These are phyloP conservation scores for Caracal caracal DNA, from an alignment of 2,113 vertebrate genomes.

Conservation along the genomic window DNA sequence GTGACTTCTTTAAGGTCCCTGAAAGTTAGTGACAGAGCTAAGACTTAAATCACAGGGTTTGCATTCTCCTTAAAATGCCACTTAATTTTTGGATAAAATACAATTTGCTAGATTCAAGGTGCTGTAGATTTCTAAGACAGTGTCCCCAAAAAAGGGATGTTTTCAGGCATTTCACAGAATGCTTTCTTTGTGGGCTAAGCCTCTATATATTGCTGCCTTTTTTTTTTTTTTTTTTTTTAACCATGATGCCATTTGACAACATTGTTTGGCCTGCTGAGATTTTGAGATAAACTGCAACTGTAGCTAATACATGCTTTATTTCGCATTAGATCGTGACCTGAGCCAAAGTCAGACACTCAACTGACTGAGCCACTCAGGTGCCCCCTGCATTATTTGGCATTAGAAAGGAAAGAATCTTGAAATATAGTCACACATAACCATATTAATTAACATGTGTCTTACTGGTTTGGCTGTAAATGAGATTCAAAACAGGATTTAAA, in stretches of 20 bases:
- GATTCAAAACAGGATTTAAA: slow-evolving; percentile 31
- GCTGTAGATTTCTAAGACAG: background rate
- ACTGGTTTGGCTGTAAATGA: slow-evolving; percentile 14
- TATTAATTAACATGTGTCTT: background rate
- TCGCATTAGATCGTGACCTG: background rate
- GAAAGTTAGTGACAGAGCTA: background rate
- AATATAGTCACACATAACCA: background rate
- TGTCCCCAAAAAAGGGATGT: background rate
- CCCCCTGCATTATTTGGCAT: background rate
- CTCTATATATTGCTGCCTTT: background rate
- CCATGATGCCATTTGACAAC: background rate
- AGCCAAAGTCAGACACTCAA: too few species aligned
- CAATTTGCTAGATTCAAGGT: background rate
- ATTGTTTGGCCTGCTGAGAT: background rate
- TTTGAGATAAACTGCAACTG: background rate
- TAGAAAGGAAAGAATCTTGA: background rate
- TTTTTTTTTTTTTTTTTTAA: background rate
- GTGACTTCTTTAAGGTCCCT: background rate
- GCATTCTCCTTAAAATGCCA: background rate
- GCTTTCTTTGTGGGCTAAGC: background rate
- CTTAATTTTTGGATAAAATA: background rate
- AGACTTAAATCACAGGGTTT: background rate
- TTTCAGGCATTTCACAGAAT: background rate
- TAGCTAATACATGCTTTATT: background rate
- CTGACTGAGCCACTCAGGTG: too few species aligned